Percentiles rank a stretch among this genome's conserved stretches.
phyloP scores from a whole-genome alignment of 2,888 invertebrate genomes.

The Nymphalis c-album region DNA sequence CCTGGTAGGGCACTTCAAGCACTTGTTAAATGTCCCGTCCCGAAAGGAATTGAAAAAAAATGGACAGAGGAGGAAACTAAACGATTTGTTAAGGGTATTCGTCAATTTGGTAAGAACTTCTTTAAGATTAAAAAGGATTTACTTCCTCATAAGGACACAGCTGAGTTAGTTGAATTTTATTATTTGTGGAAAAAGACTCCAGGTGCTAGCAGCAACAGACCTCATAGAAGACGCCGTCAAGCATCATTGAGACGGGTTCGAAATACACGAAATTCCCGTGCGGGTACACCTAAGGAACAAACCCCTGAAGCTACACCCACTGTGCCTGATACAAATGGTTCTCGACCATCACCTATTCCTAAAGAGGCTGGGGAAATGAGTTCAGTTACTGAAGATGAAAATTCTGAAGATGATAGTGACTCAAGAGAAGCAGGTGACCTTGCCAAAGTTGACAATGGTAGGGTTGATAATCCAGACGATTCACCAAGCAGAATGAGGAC shows the following conservation, averaged over 20 bases:
- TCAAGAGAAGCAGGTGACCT: constrained; percentile 90
- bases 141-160: constrained; percentile 97
- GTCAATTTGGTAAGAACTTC: constrained; percentile 99
- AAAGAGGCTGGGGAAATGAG: constrained; percentile 87
- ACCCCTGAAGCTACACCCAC: constrained; percentile 82
- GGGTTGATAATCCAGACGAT: constrained; percentile 87
- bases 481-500: constrained; percentile 95
- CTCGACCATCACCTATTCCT: constrained; percentile 84
- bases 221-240: constrained; percentile 93
- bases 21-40: constrained; percentile 97
- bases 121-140: constrained; percentile 98
- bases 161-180: constrained; percentile 98
- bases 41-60: constrained; percentile 98
- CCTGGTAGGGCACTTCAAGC: constrained; percentile 97
- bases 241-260: constrained; percentile 93
- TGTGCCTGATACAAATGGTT: constrained; percentile 76
- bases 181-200: constrained; percentile 99
- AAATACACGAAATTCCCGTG: constrained; percentile 92
- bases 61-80: constrained; percentile 99
- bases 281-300: constrained; percentile 88
- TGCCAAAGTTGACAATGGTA: constrained; percentile 92
- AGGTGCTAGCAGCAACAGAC: constrained; percentile 97
- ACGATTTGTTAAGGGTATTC: constrained; percentile 98
- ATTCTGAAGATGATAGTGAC: constrained; percentile 97
- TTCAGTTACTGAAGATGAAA: constrained; percentile 93